These are phyloP conservation scores for Numenius arquata DNA, from an alignment of 2,113 vertebrate genomes.

Conservation along the genomic window DNA sequence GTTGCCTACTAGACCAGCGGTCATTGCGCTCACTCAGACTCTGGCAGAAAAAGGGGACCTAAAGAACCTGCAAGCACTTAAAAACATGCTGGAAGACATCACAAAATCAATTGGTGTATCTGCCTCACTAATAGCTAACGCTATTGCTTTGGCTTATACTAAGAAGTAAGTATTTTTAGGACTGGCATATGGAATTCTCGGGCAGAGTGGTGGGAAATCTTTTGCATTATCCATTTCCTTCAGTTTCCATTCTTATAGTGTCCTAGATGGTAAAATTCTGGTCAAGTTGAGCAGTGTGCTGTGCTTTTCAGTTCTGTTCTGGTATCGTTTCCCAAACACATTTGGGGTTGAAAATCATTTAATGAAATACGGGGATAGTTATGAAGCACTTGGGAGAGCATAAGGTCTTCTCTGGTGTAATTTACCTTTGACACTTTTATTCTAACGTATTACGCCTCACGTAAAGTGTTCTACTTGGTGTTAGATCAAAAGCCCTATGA, in stretches of 20 bases:
- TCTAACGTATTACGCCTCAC: neutral
- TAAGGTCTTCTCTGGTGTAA: neutral
- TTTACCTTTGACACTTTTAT: neutral
- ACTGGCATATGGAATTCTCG: neutral
- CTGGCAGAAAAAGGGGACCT: slow-evolving; percentile 76
- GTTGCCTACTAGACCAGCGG: slow-evolving; percentile 66
- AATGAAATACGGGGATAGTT: neutral
- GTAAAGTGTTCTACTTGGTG: neutral
- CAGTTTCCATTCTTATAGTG: neutral
- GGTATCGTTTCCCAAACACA: neutral
- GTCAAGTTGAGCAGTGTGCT: neutral
- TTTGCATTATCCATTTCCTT: neutral
- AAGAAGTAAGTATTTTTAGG: slow-evolving; percentile 80
- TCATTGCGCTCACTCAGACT: slow-evolving; percentile 75
- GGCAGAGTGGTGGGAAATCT: neutral
- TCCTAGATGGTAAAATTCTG: neutral
- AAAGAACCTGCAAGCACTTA: slow-evolving; percentile 74
- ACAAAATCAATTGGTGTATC: slow-evolving; percentile 63
- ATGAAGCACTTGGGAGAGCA: neutral
- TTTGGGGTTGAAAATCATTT: neutral
- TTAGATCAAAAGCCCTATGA: neutral
- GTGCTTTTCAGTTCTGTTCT: neutral
- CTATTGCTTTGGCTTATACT: slow-evolving; percentile 79
- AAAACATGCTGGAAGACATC: slow-evolving; percentile 63
- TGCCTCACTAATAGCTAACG: slow-evolving; percentile 83